These are phyloP conservation scores for Felis chaus DNA, from an alignment of 2,113 vertebrate species.

Conservation along the genomic window DNA sequence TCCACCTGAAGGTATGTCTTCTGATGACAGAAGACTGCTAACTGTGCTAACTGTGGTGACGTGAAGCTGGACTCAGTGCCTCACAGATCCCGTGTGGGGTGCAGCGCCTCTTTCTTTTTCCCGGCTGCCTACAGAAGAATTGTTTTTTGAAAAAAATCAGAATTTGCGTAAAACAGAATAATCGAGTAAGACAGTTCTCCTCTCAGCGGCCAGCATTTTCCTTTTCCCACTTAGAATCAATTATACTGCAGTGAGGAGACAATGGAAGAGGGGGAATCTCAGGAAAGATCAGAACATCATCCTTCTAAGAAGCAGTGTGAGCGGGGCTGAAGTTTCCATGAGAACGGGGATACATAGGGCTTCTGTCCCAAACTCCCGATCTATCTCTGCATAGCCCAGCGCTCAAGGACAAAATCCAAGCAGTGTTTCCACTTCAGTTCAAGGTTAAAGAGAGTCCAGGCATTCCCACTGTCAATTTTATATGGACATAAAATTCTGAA, in stretches of 20 bases:
- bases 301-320: background rate
- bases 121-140: background rate
- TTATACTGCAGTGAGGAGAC: background rate
- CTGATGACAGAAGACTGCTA: background rate
- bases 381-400: background rate
- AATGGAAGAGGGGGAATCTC: background rate
- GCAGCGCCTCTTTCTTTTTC: background rate
- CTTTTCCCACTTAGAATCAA: background rate
- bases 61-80: background rate
- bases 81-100: background rate
- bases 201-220: background rate
- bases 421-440: background rate
- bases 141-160: background rate
- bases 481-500: background rate
- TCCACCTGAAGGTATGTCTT: background rate
- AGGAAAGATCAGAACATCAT: background rate
- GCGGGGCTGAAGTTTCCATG: background rate
- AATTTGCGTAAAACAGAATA: background rate
- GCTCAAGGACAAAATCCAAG: background rate
- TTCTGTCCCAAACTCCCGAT: background rate
- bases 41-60: background rate
- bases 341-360: background rate
- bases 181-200: background rate
- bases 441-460: background rate
- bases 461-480: background rate